Base-by-base conservation (phyloP, 1,140 invertebrate genomes). In the Micrasema longulum region DNA sequence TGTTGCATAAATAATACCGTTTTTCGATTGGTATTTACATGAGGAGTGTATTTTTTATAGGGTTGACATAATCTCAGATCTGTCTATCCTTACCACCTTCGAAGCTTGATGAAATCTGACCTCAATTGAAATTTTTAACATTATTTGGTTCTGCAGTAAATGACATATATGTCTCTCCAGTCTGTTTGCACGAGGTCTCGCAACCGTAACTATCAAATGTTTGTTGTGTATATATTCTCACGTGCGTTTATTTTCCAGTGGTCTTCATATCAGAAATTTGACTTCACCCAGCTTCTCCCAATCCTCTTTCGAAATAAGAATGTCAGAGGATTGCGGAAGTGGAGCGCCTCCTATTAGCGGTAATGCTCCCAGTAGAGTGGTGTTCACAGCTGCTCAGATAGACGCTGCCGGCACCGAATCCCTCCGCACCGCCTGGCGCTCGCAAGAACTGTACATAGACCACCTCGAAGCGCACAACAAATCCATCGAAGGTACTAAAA, bases 401-500 rank as follows among this genome's bases (percentile, higher is more conserved):
- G 83, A 85, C 71, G 78, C 79, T 65, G 79, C 80, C 69, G 79
- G 80, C 71, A 79, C 79, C 72, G 83, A 85, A 68, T 79, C 81
- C 45, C 81, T 85, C 55, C 83, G 82, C 65, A 74, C 80, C 80
- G 79, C 83, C 76, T 85, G 83, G 83, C 81, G 76, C 79, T 80
- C 78, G 77, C 83, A 85, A 81, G 83, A 84, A 80, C 82, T 78
- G 76, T 85, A 85, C 80, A 84, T 85, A 80, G 83, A 84, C 75
- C 82, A 84, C 72, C 81, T 85, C 75, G 83, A 85, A 82, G 78
- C 81, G 45, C 82, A 83, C 82, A 85, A 83, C 81, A 84, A 83
- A 81, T 81, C 82, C 79, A 79, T 85, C 79, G 83, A 85, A 85
- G 83, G 83, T 85, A 85, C 84, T 84, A 84, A 84, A 67, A 66